A percentile compares a stretch with the other conserved stretches of the same genome.
phyloP scores from a whole-genome alignment of 2,797 vertebrate species.

The Brachyrhaphis roseni region DNA sequence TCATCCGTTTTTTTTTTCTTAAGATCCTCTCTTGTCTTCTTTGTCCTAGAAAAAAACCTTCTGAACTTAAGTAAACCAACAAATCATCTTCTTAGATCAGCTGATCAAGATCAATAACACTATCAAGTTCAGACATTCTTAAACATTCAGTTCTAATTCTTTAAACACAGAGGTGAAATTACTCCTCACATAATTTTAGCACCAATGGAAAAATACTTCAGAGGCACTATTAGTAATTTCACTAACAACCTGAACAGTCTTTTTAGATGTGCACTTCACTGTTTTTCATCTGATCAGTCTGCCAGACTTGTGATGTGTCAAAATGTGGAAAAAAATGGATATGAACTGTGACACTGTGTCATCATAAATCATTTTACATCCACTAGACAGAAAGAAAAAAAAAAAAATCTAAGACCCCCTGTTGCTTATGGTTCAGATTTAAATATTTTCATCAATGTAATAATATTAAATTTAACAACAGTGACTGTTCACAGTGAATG shows the following conservation, averaged over 20 bases:
- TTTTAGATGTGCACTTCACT: not conserved
- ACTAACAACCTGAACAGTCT: not conserved
- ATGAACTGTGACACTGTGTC: not conserved
- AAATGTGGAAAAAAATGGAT: not conserved
- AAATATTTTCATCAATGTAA: slow-evolving; percentile 46
- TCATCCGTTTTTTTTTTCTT: not conserved
- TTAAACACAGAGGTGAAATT: not conserved
- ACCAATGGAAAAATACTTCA: not conserved
- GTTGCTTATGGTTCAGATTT: slow-evolving; percentile 45
- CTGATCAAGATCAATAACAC: not conserved
- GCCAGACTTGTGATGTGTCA: not conserved
- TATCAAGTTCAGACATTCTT: not conserved
- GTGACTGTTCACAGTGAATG: slow-evolving; percentile 57
- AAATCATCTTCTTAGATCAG: not conserved
- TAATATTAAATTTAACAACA: slow-evolving; percentile 63
- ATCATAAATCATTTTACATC: slow-evolving; percentile 39
- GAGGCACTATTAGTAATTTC: not conserved
- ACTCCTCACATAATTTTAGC: not conserved
- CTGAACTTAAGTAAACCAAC: not conserved
- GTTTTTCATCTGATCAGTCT: not conserved
- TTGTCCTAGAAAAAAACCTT: not conserved
- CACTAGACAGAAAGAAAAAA: slow-evolving; percentile 11
- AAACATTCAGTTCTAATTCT: not conserved
- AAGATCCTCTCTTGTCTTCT: not conserved
- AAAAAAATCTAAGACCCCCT: slow-evolving; percentile 1